Evolutionary conservation across 1,140 invertebrate species (phyloP), one percentile per base, ranked within the genome.

Genomic region (Listronotus bonariensis): DNA sequence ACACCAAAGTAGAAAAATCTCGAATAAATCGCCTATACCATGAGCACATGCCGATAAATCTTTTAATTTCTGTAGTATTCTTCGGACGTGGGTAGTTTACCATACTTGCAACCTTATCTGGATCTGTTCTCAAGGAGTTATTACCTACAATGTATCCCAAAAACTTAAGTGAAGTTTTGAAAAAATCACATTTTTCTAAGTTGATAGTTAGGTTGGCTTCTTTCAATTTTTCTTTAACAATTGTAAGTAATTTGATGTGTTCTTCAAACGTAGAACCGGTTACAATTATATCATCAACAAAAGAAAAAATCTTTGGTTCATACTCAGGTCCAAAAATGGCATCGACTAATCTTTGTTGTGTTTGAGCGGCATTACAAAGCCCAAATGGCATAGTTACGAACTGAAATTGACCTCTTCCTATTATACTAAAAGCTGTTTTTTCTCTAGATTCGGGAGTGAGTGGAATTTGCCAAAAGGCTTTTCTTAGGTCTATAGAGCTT

Each of bases 341-440:
- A 54, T 82, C 77, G 32, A 81, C 69, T 0, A 81, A 65, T 7
- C 77, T 69, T 41, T 80, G 75, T 49, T 81, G 78, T 0, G 77
- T 78, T 2, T 76, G 73, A 0, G 78, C 73, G 8, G 69, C 67
- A 63, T 80, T 80, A 7, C 65, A 69, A 1, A 81, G 54, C 6
- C 76, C 77, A 64, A 78, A 77, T 1, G 78, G 76, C 67, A 26
- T 26, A 26, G 20, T 26, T 26, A 26, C 20, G 5, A 76, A 79
- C 54, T 76, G 63, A 59, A 68, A 80, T 6, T 77, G 63, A 8
- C 75, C 75, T 42, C 74, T 65, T 20, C 75, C 74, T 17, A 69
- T 74, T 2, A 78, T 71, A 7, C 66, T 69, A 67, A 82, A 82
- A 1, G 75, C 78, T 1, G 80, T 82, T 59, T 75, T 72, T 56